phyloP scores from a whole-genome alignment of 2,888 invertebrate species.

The Drosophila neotestacea region DNA sequence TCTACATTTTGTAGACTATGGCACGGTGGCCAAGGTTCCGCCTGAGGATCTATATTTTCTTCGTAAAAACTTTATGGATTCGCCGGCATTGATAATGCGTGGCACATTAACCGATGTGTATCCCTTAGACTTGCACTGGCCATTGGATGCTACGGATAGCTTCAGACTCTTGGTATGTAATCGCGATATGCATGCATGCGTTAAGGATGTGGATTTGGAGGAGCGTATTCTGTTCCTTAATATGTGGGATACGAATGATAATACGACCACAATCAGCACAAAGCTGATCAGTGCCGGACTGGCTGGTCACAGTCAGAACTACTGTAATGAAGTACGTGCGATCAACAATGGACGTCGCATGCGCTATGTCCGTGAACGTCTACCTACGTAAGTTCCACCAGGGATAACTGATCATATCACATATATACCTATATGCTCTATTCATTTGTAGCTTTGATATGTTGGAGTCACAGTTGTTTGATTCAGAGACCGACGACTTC shows the following conservation, averaged over 20 bases:
- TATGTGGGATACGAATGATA: background rate
- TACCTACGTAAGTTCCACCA: background rate
- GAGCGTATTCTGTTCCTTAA: background rate
- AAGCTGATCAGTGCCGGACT: background rate
- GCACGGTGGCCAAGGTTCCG: background rate
- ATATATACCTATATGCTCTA: background rate
- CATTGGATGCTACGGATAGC: background rate
- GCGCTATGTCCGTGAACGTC: background rate
- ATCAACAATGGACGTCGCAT: background rate
- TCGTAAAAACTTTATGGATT: background rate
- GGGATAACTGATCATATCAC: background rate
- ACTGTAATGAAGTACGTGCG: background rate
- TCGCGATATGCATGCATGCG: background rate
- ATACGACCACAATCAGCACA: background rate
- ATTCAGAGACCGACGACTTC: background rate
- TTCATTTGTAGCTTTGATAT: background rate
- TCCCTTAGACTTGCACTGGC: slow-evolving; percentile 3
- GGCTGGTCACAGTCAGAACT: background rate
- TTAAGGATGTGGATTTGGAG: slow-evolving; percentile 3
- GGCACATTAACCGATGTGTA: slow-evolving; percentile 5
- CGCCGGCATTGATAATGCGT: background rate
- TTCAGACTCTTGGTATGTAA: background rate
- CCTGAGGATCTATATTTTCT: background rate
- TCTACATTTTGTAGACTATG: background rate
- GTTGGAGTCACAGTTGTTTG: slow-evolving; percentile 3